Evolutionary conservation across 2,888 invertebrate species (phyloP).

Genomic region (Fragum fragum): DNA sequence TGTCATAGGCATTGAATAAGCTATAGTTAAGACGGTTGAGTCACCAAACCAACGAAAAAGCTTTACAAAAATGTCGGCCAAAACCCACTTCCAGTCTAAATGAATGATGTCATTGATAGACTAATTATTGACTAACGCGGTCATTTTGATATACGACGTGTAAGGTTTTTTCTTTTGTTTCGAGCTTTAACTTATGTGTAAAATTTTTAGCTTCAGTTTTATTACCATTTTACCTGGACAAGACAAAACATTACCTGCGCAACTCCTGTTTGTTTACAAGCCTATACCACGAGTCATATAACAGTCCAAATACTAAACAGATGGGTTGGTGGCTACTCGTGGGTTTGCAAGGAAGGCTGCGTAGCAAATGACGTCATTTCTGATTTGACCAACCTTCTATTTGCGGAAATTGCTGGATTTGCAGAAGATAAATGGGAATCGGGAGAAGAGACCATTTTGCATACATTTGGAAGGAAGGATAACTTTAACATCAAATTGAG

Average conservation of each 20-base stretch:
- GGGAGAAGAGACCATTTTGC: slow-evolving; percentile 33
- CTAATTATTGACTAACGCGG: no score
- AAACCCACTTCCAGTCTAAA: no score
- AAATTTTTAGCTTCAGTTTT: slow-evolving; percentile 44
- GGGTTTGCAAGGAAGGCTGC: slow-evolving; percentile 40
- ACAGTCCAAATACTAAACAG: slow-evolving; percentile 42
- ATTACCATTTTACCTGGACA: slow-evolving; percentile 48
- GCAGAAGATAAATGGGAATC: slow-evolving; percentile 45
- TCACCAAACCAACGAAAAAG: no score
- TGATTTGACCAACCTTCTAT: slow-evolving; percentile 37
- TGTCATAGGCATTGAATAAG: no score
- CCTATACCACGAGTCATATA: slow-evolving; percentile 43
- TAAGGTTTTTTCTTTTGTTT: no score
- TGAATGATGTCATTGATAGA: no score
- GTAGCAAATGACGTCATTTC: slow-evolving; percentile 36
- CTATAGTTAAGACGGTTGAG: no score
- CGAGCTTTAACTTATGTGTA: no score
- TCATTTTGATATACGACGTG: no score
- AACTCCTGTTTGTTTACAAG: slow-evolving; percentile 32
- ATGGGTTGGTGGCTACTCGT: slow-evolving; percentile 28
- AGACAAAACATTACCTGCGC: slow-evolving; percentile 34
- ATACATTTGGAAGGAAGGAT: slow-evolving; percentile 27
- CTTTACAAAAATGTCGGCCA: no score
- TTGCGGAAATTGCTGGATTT: slow-evolving; percentile 40
- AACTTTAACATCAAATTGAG: slow-evolving; percentile 22